Base-by-base conservation (phyloP, 1,140 invertebrate species). In the Spodoptera litura region DNA sequence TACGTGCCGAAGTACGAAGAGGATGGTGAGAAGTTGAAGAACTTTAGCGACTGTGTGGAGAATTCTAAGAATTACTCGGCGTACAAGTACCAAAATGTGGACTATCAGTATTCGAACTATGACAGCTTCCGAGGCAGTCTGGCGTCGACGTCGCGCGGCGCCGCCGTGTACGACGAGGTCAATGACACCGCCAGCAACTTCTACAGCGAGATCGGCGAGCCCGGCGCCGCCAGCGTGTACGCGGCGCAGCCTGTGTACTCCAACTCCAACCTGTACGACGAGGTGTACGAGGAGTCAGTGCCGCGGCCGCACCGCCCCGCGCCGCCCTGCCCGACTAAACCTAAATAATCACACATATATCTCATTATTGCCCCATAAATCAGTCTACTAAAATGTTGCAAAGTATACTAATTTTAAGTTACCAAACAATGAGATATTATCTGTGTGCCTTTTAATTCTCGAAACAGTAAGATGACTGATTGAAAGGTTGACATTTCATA, bases 61-160 rank as follows among this genome's bases (percentile, higher is more conserved):
- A 93, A 92, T 71, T 93, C 91, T 0, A 94, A 94, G 79, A 93
- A 94, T 75, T 94, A 93, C 76, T 90, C 90, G 0, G 89, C 90
- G 0, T 66, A 90, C 15, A 94, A 94, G 53, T 93, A 94, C 85
- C 91, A 94, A 62, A 91, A 91, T 76, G 82, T 90, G 0, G 89
- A 92, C 61, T 89, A 85, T 82, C 78, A 85, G 27, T 91, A 88
- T 59, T 58, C 78, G 15, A 66, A 44, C 44, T 85, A 82, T 72
- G 61, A 70, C 68, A 79, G 74, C 58, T 90, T 89, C 53, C 85
- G 82, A 20, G 13, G 51, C 0, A 83, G 64, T 25, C 78, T 82
- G 0, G 82, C 74, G 52, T 88, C 90, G 2, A 85, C 87, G 11
- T 88, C 89, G 0, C 79, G 85, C 10, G 76, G 68, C 35, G 5